These are phyloP conservation scores for Calephelis perditalis DNA, from an alignment of 2,888 invertebrate species.

Conservation along the genomic window DNA sequence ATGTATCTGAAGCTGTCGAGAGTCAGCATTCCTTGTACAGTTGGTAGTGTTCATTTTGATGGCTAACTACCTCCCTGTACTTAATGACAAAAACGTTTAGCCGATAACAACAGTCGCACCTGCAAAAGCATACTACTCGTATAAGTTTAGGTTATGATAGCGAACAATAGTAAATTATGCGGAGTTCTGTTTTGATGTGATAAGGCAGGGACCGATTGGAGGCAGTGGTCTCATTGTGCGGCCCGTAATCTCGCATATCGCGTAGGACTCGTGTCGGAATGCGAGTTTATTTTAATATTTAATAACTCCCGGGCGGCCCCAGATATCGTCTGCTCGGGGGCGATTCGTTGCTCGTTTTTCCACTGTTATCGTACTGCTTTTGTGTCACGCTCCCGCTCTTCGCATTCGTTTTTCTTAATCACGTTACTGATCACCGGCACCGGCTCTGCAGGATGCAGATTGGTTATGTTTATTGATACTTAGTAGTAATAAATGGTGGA, in stretches of 20 bases:
- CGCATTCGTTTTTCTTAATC: slow-evolving; percentile 63
- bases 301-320: slow-evolving; percentile 68
- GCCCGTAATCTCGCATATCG: slow-evolving; percentile 71
- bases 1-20: no score
- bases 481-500: slow-evolving; percentile 9
- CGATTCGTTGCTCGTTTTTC: slow-evolving; percentile 69
- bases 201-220: slow-evolving; percentile 64
- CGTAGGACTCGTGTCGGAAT: slow-evolving; percentile 72
- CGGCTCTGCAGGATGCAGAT: slow-evolving; percentile 40
- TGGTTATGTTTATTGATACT: slow-evolving; percentile 25
- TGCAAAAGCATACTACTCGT: not conserved
- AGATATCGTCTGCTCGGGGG: slow-evolving; percentile 69
- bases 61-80: no score
- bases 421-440: slow-evolving; percentile 52
- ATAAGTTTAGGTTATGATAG: not conserved
- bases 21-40: no score
- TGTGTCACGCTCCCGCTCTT: slow-evolving; percentile 68
- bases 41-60: no score
- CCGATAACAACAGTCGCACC: not conserved
- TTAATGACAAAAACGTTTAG: no score
- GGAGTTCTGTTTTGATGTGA: slow-evolving; percentile 65
- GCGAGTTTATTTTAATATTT: slow-evolving; percentile 78
- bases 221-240: slow-evolving; percentile 70
- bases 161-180: slow-evolving; percentile 9
- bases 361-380: slow-evolving; percentile 67